A percentile compares a stretch with the other conserved stretches of the same genome.
phyloP scores from a whole-genome alignment of 1,140 invertebrate species.

The Anastrepha ludens region DNA sequence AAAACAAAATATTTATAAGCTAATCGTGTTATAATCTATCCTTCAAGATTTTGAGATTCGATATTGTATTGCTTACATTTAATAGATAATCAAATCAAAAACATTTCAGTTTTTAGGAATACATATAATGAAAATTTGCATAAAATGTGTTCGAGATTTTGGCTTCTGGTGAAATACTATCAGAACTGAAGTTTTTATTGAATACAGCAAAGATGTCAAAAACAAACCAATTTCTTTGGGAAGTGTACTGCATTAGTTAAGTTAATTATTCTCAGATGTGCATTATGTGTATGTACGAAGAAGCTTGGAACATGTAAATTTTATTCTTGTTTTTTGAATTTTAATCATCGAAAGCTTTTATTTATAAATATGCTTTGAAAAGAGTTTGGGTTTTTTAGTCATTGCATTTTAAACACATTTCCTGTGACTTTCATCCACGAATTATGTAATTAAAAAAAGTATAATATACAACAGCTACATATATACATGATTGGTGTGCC shows the following conservation, averaged over 20 bases:
- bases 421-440: background rate
- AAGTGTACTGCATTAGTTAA: background rate
- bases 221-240: too few relatives aligned
- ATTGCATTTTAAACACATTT: constrained; percentile 38
- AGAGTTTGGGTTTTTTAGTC: constrained; percentile 26
- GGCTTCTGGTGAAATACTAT: background rate
- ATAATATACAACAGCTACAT: background rate
- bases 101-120: too few relatives aligned
- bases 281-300: background rate
- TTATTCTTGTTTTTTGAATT: background rate
- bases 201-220: too few relatives aligned
- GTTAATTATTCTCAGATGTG: background rate
- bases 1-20: too few relatives aligned
- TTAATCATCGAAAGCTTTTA: background rate
- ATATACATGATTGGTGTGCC: background rate
- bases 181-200: background rate
- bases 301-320: background rate
- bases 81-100: too few relatives aligned
- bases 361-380: background rate
- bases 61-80: too few relatives aligned
- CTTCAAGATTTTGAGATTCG: too few relatives aligned
- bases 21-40: too few relatives aligned
- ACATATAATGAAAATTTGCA: too few relatives aligned
- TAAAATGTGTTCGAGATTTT: too few relatives aligned
- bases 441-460: constrained; percentile 23